A percentile compares a stretch with the other conserved stretches of the same genome.
Conservation (phyloP, 2,888 invertebrate genomes). For the Troides helena region DNA sequence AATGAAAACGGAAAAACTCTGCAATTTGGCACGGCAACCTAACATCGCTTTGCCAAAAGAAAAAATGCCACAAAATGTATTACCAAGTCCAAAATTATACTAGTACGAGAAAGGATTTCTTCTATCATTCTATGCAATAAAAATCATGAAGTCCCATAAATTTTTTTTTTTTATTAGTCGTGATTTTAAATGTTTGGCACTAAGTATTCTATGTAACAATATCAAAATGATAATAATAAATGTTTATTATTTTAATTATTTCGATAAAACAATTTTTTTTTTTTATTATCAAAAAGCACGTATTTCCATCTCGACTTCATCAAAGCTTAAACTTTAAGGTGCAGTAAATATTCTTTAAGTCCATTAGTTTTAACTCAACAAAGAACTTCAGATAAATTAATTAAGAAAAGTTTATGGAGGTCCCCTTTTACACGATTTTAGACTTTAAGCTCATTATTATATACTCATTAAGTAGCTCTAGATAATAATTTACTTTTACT, state of each 20-base stretch:
- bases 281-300: not conserved
- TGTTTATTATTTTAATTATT: not conserved
- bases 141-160: not conserved
- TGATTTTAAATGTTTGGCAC: no score
- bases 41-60: conserved; percentile 1
- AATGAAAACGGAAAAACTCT: not conserved
- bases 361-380: conserved; percentile 16
- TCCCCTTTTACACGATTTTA: conserved; percentile 4
- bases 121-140: not conserved
- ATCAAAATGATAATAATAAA: no score
- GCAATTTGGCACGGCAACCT: not conserved
- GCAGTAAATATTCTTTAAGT: conserved; percentile 14
- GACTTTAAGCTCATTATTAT: conserved; percentile 32
- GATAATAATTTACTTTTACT: not conserved
- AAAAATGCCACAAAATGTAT: conserved; percentile 1
- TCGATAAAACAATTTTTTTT: not conserved
- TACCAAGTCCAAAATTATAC: not conserved
- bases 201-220: no score
- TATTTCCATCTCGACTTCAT: not conserved
- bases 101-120: not conserved
- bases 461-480: not conserved
- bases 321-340: conserved; percentile 10
- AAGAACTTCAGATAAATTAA: conserved; percentile 7
- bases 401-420: conserved; percentile 6
- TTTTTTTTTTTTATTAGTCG: not conserved